Conservation (phyloP, 2,797 vertebrate species). For the Cuniculus paca region DNA sequence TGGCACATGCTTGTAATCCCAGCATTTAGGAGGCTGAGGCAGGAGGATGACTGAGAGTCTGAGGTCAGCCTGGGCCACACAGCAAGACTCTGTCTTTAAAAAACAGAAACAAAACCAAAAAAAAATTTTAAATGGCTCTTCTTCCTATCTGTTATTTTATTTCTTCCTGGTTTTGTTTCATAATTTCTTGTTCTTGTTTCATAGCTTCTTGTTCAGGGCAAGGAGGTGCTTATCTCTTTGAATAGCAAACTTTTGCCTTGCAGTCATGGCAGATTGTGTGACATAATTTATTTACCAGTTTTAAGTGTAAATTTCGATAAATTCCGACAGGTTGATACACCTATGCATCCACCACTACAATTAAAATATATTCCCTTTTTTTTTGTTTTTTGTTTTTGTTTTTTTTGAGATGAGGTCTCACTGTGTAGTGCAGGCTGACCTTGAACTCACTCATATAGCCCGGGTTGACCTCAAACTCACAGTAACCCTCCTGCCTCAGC, state of each 20-base stretch:
- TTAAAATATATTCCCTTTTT: not conserved
- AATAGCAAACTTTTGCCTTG: not conserved
- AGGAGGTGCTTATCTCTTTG: not conserved
- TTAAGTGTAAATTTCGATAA: not conserved
- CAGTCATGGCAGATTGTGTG: not conserved
- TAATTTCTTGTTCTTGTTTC: not conserved
- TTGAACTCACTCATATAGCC: not conserved
- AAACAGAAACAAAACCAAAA: not conserved
- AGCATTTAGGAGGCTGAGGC: not conserved
- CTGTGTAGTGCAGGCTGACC: not conserved
- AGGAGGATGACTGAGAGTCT: not conserved
- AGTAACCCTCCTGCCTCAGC: not conserved
- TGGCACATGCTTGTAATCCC: not conserved
- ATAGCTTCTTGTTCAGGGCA: not conserved
- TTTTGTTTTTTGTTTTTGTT: not conserved
- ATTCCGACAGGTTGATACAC: not conserved
- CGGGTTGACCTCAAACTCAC: not conserved
- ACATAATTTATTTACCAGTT: not conserved
- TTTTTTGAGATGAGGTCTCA: not conserved
- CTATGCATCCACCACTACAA: too few species aligned
- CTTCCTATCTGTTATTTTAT: not conserved
- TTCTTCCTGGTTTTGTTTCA: not conserved
- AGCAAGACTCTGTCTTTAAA: not conserved
- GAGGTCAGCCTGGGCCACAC: not conserved
- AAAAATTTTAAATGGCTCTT: not conserved